Conservation (phyloP, 2,888 invertebrate species). For the Ypsolopha scabrella region DNA sequence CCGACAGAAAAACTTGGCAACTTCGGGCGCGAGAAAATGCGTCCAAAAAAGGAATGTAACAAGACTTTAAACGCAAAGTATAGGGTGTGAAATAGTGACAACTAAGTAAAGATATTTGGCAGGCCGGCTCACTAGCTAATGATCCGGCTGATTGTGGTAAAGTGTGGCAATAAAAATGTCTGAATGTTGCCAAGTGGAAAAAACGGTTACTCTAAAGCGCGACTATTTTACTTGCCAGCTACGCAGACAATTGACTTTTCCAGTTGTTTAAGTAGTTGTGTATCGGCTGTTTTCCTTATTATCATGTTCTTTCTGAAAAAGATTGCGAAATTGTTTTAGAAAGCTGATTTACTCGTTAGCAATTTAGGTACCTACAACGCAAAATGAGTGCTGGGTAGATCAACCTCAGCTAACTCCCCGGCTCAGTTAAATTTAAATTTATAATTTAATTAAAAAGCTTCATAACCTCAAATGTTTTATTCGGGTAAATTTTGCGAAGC, state of each 20-base stretch:
- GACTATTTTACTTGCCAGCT: conserved; percentile 61
- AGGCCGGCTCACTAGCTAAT: conserved; percentile 61
- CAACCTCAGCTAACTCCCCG: neutral
- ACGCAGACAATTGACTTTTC: conserved; percentile 58
- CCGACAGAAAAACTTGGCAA: conserved; percentile 21
- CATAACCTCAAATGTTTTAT: neutral
- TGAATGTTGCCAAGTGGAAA: conserved; percentile 63
- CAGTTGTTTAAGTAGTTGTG: conserved; percentile 47
- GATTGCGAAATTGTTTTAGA: neutral
- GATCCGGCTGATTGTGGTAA: conserved; percentile 68
- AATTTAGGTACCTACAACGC: no score
- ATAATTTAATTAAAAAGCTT: conserved; percentile 6
- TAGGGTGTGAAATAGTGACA: conserved; percentile 50
- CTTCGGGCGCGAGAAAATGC: conserved; percentile 39
- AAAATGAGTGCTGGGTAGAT: no score
- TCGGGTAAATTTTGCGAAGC: neutral
- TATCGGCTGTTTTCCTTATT: conserved; percentile 43
- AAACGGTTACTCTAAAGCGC: conserved; percentile 54
- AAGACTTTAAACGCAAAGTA: conserved; percentile 44
- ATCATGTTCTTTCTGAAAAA: conserved; percentile 9
- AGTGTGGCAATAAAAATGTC: conserved; percentile 65
- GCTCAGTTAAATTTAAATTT: neutral
- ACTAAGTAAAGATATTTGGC: conserved; percentile 63
- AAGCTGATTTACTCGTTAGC: no score
- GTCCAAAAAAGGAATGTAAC: conserved; percentile 49